Base-by-base conservation (phyloP, 2,797 vertebrate genomes). In the Rhadinocentrus ornatus region DNA sequence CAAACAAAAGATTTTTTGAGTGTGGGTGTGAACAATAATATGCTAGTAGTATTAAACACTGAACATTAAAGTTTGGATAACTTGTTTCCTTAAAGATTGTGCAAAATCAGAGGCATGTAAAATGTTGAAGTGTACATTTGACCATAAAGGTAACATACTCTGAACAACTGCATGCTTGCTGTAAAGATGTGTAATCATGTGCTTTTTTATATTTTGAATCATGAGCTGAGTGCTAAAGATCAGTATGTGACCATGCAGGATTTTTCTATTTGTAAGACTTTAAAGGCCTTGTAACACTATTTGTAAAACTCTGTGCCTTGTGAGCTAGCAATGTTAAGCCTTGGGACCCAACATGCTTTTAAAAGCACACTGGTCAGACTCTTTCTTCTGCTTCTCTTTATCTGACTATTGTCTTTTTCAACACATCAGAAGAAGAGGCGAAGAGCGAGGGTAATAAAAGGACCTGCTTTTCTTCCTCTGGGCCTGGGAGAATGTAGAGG, bases 391-490 rank as follows among this genome's bases (percentile, higher is more conserved):
- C 63, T 53, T 66, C 67, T 73, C 71, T 73, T 78, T 77, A 56
- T 84, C 84, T 77, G 66, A 85, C 86, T 83, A 82, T 91, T 90
- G 89, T 91, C 84, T 92, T 86, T 89, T 83, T 70, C 76, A 66
- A 79, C 78, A 92, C 89, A 91, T 92, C 89, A 93, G 90, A 92
- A 76, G 73, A 84, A 69, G 71, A 84, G 78, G 74, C 84, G 77
- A 78, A 78, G 86, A 85, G 82, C 48, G 67, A 89, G 88, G 81
- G 76, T 87, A 91, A 91, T 91, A 77, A 92, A 92, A 91, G 79
- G 66, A 69, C 71, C 65, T 1, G 53, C 69, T 88, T n/a, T 84
- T 85, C 62, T 84, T 92, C 87, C 90, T 91, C 84, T 84, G 89
- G 90, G 87, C 89, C 82, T 54, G 72, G 80, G 82, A 91, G 84